These are phyloP conservation scores for Myiotriccus ornatus DNA, from an alignment of 2,797 vertebrate genomes.

Conservation along the genomic window DNA sequence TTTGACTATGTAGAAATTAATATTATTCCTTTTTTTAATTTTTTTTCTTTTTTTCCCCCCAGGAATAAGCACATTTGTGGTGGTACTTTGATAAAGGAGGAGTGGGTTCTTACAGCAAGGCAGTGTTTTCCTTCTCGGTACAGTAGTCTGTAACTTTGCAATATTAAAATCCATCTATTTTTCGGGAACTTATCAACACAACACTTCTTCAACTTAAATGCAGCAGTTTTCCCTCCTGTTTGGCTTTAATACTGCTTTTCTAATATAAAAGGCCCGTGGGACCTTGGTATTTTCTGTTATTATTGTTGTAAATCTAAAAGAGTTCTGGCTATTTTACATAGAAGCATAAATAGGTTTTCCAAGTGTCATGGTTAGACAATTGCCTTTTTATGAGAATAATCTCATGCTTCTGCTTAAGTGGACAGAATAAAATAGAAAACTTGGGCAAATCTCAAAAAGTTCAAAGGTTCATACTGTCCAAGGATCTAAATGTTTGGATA, in stretches of 20 bases:
- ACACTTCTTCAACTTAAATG: background rate
- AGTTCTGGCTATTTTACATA: background rate
- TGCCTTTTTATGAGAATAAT: slow-evolving; percentile 5
- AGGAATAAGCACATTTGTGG: slow-evolving; percentile 94
- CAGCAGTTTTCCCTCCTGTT: slow-evolving; percentile 5
- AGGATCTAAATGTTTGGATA: background rate
- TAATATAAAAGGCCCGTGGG: background rate
- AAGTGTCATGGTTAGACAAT: background rate
- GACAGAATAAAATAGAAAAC: slow-evolving; percentile 5
- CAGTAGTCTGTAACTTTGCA: slow-evolving; percentile 4
- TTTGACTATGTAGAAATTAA: background rate
- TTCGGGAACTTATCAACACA: background rate
- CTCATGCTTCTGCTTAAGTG: background rate
- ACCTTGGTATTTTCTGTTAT: background rate
- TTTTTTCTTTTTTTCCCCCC: background rate
- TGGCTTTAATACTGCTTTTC: background rate
- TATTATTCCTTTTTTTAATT: background rate
- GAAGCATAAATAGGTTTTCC: background rate
- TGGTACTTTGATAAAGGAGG: slow-evolving; percentile 91
- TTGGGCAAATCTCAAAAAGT: background rate
- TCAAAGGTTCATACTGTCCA: background rate
- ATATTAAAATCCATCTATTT: slow-evolving; percentile 5
- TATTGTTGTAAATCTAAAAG: background rate
- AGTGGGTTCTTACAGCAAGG: slow-evolving; percentile 95
- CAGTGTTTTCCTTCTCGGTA: slow-evolving; percentile 93